Conservation (phyloP, 2,888 invertebrate species). For the Cynaeus angustus region DNA sequence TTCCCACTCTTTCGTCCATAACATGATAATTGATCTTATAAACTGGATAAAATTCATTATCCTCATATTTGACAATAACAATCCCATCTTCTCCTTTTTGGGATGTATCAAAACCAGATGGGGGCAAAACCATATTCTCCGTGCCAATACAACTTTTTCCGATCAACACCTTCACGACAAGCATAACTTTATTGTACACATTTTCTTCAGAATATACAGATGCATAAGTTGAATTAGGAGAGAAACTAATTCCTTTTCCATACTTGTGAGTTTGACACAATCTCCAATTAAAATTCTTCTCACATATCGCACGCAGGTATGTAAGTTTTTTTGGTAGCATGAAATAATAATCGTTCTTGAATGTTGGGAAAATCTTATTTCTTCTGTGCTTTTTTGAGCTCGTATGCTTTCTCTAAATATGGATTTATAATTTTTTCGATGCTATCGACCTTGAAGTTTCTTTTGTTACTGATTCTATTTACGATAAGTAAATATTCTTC, state of each 20-base stretch:
- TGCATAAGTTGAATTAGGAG: constrained; percentile 48
- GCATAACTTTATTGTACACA: constrained; percentile 33
- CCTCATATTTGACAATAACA: constrained; percentile 63
- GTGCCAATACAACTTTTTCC: constrained; percentile 1
- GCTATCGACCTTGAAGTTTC: constrained; percentile 14
- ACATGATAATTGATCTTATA: constrained; percentile 60
- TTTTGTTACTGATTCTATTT: constrained; percentile 10
- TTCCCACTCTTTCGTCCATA: not conserved
- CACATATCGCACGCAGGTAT: constrained; percentile 42
- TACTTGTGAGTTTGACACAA: constrained; percentile 35
- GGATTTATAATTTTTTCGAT: constrained; percentile 42
- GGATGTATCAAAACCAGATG: constrained; percentile 27
- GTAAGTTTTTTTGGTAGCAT: constrained; percentile 43
- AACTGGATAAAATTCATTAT: constrained; percentile 63
- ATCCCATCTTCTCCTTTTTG: constrained; percentile 46
- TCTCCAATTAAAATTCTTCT: constrained; percentile 50
- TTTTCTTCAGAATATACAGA: constrained; percentile 37
- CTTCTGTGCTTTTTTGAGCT: constrained; percentile 42
- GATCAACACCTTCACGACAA: constrained; percentile 31
- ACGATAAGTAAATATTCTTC: constrained; percentile 5
- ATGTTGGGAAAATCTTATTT: not conserved
- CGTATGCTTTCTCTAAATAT: constrained; percentile 35
- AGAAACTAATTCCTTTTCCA: constrained; percentile 49
- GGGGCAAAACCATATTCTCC: constrained; percentile 20
- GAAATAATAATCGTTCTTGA: constrained; percentile 45